Conservation (phyloP, 2,888 invertebrate genomes). For the Ditula angustiorana region DNA sequence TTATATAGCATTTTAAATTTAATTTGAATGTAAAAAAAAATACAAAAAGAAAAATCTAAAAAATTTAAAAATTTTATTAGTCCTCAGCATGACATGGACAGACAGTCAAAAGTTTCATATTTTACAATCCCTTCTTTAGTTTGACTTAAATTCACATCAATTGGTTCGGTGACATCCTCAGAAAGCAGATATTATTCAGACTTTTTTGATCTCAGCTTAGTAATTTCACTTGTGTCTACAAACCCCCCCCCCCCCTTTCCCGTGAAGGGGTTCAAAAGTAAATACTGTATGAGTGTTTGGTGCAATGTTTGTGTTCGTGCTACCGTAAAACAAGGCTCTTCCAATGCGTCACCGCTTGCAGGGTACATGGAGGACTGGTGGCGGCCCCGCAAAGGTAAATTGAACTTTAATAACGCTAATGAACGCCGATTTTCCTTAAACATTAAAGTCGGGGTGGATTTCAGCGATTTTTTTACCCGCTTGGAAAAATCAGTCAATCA, state of each 20-base stretch:
- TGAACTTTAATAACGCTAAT: slow-evolving; percentile 70
- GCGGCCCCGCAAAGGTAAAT: slow-evolving; percentile 98
- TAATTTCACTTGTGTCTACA: no score
- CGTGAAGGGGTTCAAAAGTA: slow-evolving; percentile 61
- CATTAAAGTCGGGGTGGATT: slow-evolving; percentile 27
- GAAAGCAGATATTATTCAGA: slow-evolving; percentile 49
- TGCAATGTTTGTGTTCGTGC: slow-evolving; percentile 85
- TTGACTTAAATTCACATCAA: slow-evolving; percentile 37
- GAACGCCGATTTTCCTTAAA: slow-evolving; percentile 46
- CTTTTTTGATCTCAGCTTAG: slow-evolving; percentile 46
- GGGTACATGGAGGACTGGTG: slow-evolving; percentile 99
- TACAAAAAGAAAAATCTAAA: no score
- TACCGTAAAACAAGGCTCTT: slow-evolving; percentile 87
- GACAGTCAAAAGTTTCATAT: no score
- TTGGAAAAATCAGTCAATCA: no score
- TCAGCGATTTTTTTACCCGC: background rate
- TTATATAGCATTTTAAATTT: no score
- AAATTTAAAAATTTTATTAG: no score
- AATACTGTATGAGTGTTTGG: slow-evolving; percentile 83
- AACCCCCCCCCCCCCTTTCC: no score
- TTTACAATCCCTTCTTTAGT: no score
- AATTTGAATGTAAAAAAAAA: no score
- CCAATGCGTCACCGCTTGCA: slow-evolving; percentile 96
- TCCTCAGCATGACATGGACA: no score
- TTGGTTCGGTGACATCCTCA: slow-evolving; percentile 43